Evolutionary conservation across 2,888 invertebrate genomes (phyloP).

Genomic region (Drosophila kambysellisi): DNA sequence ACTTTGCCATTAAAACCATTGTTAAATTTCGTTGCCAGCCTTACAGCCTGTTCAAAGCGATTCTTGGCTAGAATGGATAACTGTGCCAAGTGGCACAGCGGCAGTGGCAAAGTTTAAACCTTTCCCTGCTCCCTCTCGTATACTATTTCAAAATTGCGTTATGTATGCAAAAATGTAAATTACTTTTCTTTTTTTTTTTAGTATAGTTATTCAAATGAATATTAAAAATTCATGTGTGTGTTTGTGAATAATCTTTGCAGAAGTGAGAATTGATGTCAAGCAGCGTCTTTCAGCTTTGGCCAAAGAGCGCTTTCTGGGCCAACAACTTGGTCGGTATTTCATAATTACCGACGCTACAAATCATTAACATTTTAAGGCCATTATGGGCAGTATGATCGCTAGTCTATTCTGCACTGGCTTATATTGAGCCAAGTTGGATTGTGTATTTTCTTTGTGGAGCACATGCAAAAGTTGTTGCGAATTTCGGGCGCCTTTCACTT

Average conservation of each 20-base stretch:
- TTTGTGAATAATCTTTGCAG: slow-evolving; percentile 24
- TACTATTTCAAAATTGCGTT: slow-evolving; percentile 44
- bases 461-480: slow-evolving; percentile 43
- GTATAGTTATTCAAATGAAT: slow-evolving; percentile 28
- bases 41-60: background rate
- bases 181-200: slow-evolving; percentile 28
- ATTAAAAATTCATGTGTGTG: slow-evolving; percentile 3
- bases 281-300: slow-evolving; percentile 48
- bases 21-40: background rate
- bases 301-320: slow-evolving; percentile 42
- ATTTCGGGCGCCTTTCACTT: slow-evolving; percentile 57
- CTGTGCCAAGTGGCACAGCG: slow-evolving; percentile 46
- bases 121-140: background rate
- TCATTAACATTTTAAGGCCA: slow-evolving; percentile 47
- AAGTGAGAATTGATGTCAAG: slow-evolving; percentile 57
- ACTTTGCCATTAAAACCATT: background rate
- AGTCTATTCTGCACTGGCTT: slow-evolving; percentile 19
- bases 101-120: slow-evolving; percentile 49
- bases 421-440: slow-evolving; percentile 16
- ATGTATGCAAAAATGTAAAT: slow-evolving; percentile 52
- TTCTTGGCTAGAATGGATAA: slow-evolving; percentile 14
- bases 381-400: slow-evolving; percentile 16
- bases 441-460: slow-evolving; percentile 21
- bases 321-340: slow-evolving; percentile 42
- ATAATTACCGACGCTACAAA: slow-evolving; percentile 44